A percentile compares a stretch with the other conserved stretches of the same genome.
Evolutionary conservation across 2,797 vertebrate genomes (phyloP).

Genomic region (Sebastiscus tertius): DNA sequence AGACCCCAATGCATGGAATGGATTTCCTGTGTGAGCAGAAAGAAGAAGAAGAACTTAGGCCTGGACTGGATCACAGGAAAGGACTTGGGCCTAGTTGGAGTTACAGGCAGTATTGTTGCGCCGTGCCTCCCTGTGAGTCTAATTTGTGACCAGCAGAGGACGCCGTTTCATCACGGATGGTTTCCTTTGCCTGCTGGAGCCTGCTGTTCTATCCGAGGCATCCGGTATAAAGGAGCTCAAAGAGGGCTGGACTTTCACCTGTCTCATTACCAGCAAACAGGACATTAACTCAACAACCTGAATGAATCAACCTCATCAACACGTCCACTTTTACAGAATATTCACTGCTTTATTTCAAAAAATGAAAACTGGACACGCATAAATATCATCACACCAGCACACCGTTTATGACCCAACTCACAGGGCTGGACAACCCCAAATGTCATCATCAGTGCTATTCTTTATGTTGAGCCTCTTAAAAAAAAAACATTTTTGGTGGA

Average conservation of each 20-base stretch:
- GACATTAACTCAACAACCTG: constrained; percentile 40
- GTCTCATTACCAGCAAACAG: constrained; percentile 54
- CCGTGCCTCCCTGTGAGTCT: constrained; percentile 44
- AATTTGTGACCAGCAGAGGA: constrained; percentile 64
- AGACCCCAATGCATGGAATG: constrained; percentile 63
- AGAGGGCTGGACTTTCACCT: constrained; percentile 52
- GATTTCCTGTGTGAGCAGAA: constrained; percentile 51
- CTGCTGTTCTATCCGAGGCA: constrained; percentile 26
- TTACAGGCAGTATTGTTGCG: constrained; percentile 65
- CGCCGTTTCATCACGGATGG: constrained; percentile 38
- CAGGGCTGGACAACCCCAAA: constrained; percentile 28
- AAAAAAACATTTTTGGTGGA: constrained; percentile 71
- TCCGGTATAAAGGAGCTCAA: constrained; percentile 22
- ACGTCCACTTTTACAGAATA: constrained; percentile 26
- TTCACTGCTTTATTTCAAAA: constrained; percentile 31
- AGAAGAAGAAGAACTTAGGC: constrained; percentile 6
- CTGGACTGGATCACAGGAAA: constrained; percentile 45
- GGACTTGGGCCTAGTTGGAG: constrained; percentile 47
- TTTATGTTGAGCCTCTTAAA: constrained; percentile 74
- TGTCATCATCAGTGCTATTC: constrained; percentile 58
- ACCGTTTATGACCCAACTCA: constrained; percentile 7
- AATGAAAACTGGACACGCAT: constrained; percentile 26
- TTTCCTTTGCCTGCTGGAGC: constrained; percentile 27
- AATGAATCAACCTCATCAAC: constrained; percentile 57
- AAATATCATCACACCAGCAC: constrained; percentile 64